A percentile compares a stretch with the other conserved stretches of the same genome.
Conservation (phyloP, 2,888 invertebrate species). For the Altica lythri region DNA sequence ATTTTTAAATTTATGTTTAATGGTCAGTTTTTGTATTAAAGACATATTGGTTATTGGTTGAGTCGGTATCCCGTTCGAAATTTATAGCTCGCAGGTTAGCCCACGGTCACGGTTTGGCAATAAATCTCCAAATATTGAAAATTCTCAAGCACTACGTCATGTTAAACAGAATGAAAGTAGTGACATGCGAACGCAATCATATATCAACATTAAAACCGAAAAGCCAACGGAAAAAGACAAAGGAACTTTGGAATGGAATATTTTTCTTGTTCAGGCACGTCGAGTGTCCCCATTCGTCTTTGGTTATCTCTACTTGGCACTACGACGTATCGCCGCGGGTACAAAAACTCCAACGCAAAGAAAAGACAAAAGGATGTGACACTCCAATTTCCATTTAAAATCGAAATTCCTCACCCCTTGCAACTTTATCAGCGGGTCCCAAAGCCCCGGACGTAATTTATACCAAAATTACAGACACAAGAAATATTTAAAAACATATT, state of each 20-base stretch:
- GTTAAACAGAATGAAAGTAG: constrained; percentile 37
- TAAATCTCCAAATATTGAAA: constrained; percentile 47
- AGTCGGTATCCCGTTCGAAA: too few relatives aligned
- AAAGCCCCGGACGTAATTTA: constrained; percentile 46
- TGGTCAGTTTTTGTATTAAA: too few relatives aligned
- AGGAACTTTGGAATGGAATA: constrained; percentile 52
- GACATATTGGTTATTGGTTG: not conserved
- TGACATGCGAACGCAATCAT: constrained; percentile 42
- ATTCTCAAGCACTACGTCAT: constrained; percentile 39
- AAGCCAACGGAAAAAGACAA: constrained; percentile 48
- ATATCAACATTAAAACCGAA: constrained; percentile 49
- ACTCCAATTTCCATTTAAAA: constrained; percentile 58
- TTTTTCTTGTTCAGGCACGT: constrained; percentile 54
- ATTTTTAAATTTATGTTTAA: too few relatives aligned
- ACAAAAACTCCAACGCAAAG: constrained; percentile 49
- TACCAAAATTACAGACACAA: constrained; percentile 26
- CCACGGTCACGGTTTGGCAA: constrained; percentile 40
- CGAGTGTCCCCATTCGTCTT: constrained; percentile 54
- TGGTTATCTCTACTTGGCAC: constrained; percentile 54
- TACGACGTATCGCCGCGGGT: constrained; percentile 51
- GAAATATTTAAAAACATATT: constrained; percentile 14
- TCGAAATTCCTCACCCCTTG: constrained; percentile 51
- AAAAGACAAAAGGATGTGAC: constrained; percentile 58
- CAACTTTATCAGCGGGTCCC: constrained; percentile 47
- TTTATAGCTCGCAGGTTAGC: not conserved